Conservation (phyloP, 2,113 vertebrate species). For the Notothenia rossii region DNA sequence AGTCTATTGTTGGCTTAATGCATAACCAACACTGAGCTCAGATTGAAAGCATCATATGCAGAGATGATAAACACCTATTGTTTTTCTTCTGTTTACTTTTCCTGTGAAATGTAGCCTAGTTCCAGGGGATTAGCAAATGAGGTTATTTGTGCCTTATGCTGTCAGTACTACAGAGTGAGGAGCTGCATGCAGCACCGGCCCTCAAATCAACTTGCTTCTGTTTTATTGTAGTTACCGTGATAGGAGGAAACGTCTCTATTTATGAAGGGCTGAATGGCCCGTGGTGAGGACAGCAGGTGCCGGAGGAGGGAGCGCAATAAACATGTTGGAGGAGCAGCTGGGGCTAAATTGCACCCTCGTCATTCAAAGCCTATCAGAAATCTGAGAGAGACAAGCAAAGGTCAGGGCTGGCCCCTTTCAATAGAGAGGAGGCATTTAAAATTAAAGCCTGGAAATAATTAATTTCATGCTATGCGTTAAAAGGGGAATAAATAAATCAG, state of each 20-base stretch:
- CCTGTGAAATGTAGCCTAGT: conserved; percentile 58
- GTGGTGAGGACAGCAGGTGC: conserved; percentile 76
- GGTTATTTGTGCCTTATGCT: conserved; percentile 74
- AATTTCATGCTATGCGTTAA: conserved; percentile 61
- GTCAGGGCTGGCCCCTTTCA: conserved; percentile 77
- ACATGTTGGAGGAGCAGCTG: conserved; percentile 79
- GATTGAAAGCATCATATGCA: conserved; percentile 14
- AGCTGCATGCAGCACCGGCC: conserved; percentile 8
- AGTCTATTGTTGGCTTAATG: conserved; percentile 20
- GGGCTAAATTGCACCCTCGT: conserved; percentile 77
- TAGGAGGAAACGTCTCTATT: conserved; percentile 55
- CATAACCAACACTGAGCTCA: neutral
- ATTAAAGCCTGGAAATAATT: conserved; percentile 65
- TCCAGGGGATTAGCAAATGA: conserved; percentile 75
- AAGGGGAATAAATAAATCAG: conserved; percentile 39
- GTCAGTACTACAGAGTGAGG: conserved; percentile 20
- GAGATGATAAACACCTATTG: conserved; percentile 49
- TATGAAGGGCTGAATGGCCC: conserved; percentile 54
- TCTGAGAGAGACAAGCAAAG: conserved; percentile 71
- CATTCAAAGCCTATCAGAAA: conserved; percentile 81
- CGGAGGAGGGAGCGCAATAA: conserved; percentile 75
- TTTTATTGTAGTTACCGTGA: conserved; percentile 39
- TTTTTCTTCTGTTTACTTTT: conserved; percentile 58
- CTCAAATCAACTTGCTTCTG: conserved; percentile 36
- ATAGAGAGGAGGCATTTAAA: conserved; percentile 66